Evolutionary conservation across 2,888 invertebrate genomes (phyloP).

Genomic region (Cremastinae sp.): DNA sequence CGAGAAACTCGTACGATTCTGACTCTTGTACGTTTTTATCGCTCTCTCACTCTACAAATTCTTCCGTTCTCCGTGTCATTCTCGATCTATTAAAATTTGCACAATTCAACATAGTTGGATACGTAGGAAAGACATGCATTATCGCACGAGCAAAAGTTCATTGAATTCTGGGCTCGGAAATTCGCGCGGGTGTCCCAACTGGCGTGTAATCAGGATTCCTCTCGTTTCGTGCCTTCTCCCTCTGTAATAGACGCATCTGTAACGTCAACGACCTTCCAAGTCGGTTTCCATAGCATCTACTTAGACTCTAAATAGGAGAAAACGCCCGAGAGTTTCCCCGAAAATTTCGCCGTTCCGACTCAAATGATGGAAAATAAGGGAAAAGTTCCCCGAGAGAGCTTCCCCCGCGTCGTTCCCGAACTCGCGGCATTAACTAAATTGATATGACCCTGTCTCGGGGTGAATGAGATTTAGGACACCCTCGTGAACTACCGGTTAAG

Average conservation of each 20-base stretch:
- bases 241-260: slow-evolving; percentile 56
- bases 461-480: slow-evolving; percentile 8
- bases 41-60: too few species aligned
- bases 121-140: not conserved
- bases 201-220: slow-evolving; percentile 13
- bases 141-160: slow-evolving; percentile 39
- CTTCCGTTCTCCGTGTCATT: too few species aligned
- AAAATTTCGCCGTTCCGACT: slow-evolving; percentile 35
- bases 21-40: too few species aligned
- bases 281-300: slow-evolving; percentile 26
- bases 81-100: too few species aligned
- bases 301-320: slow-evolving; percentile 39
- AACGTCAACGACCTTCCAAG: slow-evolving; percentile 50
- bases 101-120: too few species aligned
- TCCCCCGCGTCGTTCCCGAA: not conserved
- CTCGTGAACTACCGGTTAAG: not conserved
- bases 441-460: slow-evolving; percentile 19
- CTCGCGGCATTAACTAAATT: slow-evolving; percentile 29
- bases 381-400: slow-evolving; percentile 20
- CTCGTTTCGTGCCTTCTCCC: slow-evolving; percentile 14
- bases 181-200: slow-evolving; percentile 12
- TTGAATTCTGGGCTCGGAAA: slow-evolving; percentile 20
- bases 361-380: slow-evolving; percentile 17
- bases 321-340: slow-evolving; percentile 4
- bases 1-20: too few species aligned